Evolutionary conservation across 2,113 vertebrate species (phyloP).

Genomic region (Uria lomvia): DNA sequence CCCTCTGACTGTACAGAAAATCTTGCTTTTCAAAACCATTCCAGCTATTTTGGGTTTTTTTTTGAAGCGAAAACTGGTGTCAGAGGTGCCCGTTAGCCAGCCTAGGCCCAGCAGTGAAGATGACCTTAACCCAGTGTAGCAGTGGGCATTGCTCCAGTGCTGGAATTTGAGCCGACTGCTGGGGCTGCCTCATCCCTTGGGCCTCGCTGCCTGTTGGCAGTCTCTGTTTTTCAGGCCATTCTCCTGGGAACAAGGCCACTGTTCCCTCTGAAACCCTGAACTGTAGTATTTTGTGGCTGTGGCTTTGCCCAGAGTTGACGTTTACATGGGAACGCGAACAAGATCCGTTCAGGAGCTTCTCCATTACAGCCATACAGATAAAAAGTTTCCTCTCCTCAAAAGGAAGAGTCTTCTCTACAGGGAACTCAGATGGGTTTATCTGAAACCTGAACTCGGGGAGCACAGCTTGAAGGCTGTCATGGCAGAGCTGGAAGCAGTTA

Average conservation of each 20-base stretch:
- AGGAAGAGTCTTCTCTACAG: background rate
- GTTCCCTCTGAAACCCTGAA: background rate
- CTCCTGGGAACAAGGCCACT: background rate
- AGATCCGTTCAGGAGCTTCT: background rate
- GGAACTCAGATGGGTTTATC: background rate
- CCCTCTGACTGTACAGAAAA: background rate
- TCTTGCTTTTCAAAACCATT: background rate
- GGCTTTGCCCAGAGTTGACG: background rate
- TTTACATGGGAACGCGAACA: background rate
- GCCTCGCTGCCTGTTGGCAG: background rate
- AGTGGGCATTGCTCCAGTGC: background rate
- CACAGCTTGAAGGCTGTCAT: background rate
- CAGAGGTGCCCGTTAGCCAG: background rate
- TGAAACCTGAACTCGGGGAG: background rate
- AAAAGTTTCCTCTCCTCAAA: background rate
- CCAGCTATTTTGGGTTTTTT: background rate
- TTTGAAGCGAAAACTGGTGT: background rate
- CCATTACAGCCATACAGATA: background rate
- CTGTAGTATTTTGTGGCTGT: background rate
- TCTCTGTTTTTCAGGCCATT: background rate
- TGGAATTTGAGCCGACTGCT: background rate
- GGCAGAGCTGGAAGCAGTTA: background rate
- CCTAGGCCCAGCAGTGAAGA: background rate
- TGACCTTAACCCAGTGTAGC: background rate
- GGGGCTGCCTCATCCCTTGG: background rate